phyloP scores from a whole-genome alignment of 2,888 invertebrate genomes.

The Sinohyriopsis cumingii region DNA sequence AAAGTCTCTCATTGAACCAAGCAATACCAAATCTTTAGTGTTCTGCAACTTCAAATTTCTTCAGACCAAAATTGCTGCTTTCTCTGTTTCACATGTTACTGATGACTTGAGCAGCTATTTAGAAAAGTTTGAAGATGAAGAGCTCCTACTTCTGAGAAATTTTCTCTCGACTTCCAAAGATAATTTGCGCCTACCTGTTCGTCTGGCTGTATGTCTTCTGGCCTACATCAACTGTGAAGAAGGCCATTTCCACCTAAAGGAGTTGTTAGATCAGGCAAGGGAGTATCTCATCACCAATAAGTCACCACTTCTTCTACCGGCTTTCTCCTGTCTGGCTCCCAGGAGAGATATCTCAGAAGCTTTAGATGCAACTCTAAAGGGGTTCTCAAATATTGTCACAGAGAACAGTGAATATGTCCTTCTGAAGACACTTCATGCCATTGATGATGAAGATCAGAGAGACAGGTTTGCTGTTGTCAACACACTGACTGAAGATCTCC shows the following conservation, averaged over 20 bases:
- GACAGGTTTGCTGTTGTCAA: conserved; percentile 20
- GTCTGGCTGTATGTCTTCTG: conserved; percentile 49
- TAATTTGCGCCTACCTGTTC: conserved; percentile 29
- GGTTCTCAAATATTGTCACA: conserved; percentile 22
- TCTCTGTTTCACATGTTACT: conserved; percentile 75
- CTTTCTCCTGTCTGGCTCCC: conserved; percentile 50
- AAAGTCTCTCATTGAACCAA: conserved; percentile 22
- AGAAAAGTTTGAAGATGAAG: conserved; percentile 85
- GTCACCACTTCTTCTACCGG: conserved; percentile 48
- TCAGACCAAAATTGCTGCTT: conserved; percentile 46
- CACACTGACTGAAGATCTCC: conserved; percentile 19
- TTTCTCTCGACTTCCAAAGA: conserved; percentile 41
- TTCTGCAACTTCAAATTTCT: conserved; percentile 59
- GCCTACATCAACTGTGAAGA: conserved; percentile 36
- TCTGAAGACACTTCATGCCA: conserved; percentile 16
- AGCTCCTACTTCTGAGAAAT: conserved; percentile 78
- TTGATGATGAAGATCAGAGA: conserved; percentile 18
- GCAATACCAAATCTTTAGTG: conserved; percentile 42
- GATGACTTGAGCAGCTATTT: conserved; percentile 86
- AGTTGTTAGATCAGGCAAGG: conserved; percentile 37
- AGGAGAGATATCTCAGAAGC: conserved; percentile 37
- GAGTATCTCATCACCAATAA: conserved; percentile 29
- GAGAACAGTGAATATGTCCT: conserved; percentile 23
- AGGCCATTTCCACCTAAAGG: conserved; percentile 29
- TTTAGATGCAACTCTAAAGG: conserved; percentile 22